These are phyloP conservation scores for Phalacrocorax brasilianus DNA, from an alignment of 2,113 vertebrate species.

Conservation along the genomic window DNA sequence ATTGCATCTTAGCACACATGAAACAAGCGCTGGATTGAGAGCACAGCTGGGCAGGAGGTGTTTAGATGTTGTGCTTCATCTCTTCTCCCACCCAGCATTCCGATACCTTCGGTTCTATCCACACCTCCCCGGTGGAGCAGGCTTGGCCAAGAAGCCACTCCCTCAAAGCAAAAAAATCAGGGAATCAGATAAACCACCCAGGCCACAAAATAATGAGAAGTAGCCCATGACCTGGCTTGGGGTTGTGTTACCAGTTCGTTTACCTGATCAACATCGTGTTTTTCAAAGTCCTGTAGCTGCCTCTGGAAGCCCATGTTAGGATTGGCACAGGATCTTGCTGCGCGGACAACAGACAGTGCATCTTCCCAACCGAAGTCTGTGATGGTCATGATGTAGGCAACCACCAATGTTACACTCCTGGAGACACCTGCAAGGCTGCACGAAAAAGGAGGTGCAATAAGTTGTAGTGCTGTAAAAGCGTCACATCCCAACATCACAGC, in stretches of 20 bases:
- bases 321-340: constrained; percentile 86
- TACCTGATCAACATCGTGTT: constrained; percentile 83
- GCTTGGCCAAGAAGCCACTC: neutral
- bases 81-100: neutral
- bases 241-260: neutral
- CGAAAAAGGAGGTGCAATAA: neutral
- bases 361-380: constrained; percentile 94
- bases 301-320: constrained; percentile 93
- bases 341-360: constrained; percentile 83
- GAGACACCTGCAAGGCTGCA: constrained; percentile 93
- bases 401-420: constrained; percentile 92
- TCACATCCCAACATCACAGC: neutral
- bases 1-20: neutral
- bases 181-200: neutral
- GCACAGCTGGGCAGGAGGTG: neutral
- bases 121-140: neutral
- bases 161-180: neutral
- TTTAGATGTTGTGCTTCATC: neutral
- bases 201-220: neutral
- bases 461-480: neutral
- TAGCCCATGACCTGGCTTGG: neutral
- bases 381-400: constrained; percentile 95
- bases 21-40: neutral
- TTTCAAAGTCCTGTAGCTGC: constrained; percentile 92
- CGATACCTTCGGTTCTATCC: neutral